Evolutionary conservation across 2,888 invertebrate genomes (phyloP), one percentile per base, ranked within the genome.

Genomic region (Dyspetes luteomarginatus): DNA sequence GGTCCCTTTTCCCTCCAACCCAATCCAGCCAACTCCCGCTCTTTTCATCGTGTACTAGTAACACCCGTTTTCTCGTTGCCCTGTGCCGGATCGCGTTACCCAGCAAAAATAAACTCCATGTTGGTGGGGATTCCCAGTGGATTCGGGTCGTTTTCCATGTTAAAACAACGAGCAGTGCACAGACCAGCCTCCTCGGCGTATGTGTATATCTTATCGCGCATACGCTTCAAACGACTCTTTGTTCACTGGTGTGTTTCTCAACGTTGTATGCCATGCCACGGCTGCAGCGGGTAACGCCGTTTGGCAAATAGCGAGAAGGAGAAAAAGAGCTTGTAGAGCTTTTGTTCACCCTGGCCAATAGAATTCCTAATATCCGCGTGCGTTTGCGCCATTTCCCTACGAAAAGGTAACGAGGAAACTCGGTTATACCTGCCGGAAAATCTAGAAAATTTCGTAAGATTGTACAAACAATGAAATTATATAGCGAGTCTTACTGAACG

Each of bases 321-420:
- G 26, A 12, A 45, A 60, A 43, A 73, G 17, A 64, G 17, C 26
- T 41, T 7, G 26, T 9, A 26, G 30, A 45, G 15, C 48, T 64
- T 62, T 76, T 76, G 76, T 73, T 81, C 76, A 30, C 26, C 41
- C 55, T 43, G 55, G 55, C 76, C 48, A 76, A 80, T 80, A 76
- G 28, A 55, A n/a, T 76, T 58, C 56, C 50, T 50, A 69, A 81
- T 68, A 69, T 58, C 30, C 56, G 26, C 36, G 62, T 52, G 36
- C 30, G 58, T n/a, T 24, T 45, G 30, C 2, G 19, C n/a, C 41
- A 73, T 81, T 56, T 69, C 41, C 56, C n/a, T 65, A 26, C 41
- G 41, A 45, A 41, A 7, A 22, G 12, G 22, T 43, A 73, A 22
- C 4, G n/a, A 64, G 50, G n/a, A 50, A 19, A 24, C 30, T 71